Evolutionary conservation across 2,888 invertebrate genomes (phyloP).

Genomic region (Harpalus rufipes): DNA sequence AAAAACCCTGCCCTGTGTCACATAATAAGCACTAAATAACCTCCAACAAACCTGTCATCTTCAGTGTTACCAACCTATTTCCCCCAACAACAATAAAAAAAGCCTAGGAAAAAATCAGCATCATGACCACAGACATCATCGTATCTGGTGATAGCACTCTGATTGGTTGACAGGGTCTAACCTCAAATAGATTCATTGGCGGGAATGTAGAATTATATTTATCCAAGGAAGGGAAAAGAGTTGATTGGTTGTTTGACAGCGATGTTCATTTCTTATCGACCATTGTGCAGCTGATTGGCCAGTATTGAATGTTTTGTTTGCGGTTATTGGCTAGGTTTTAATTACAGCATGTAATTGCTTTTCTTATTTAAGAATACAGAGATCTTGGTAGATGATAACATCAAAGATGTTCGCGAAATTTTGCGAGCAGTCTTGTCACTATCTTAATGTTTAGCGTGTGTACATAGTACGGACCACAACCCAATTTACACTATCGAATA

Average conservation of each 20-base stretch:
- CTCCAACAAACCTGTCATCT: slow-evolving; percentile 60
- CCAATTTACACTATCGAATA: slow-evolving; percentile 28
- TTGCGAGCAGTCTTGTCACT: background rate
- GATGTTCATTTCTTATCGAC: slow-evolving; percentile 40
- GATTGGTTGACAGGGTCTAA: slow-evolving; percentile 7
- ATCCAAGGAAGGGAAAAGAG: background rate
- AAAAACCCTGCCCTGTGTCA: slow-evolving; percentile 2
- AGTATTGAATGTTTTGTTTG: slow-evolving; percentile 20
- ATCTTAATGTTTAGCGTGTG: background rate
- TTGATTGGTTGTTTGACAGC: slow-evolving; percentile 33
- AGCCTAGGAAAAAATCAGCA: slow-evolving; percentile 31
- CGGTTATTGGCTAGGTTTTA: background rate
- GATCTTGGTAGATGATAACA: too few species aligned
- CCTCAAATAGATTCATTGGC: background rate
- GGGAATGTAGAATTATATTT: slow-evolving; percentile 41
- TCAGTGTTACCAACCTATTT: slow-evolving; percentile 59
- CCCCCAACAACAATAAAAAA: slow-evolving; percentile 52
- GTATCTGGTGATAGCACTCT: slow-evolving; percentile 15
- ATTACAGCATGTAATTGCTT: background rate
- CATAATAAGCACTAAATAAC: slow-evolving; percentile 56
- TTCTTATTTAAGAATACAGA: background rate
- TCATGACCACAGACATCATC: slow-evolving; percentile 41
- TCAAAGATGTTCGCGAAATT: too few species aligned
- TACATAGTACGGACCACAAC: slow-evolving; percentile 11
- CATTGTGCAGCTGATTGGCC: slow-evolving; percentile 17